Evolutionary conservation across 2,888 invertebrate genomes (phyloP), one percentile per base, ranked within the genome.

Genomic region (Candidula unifasciata): DNA sequence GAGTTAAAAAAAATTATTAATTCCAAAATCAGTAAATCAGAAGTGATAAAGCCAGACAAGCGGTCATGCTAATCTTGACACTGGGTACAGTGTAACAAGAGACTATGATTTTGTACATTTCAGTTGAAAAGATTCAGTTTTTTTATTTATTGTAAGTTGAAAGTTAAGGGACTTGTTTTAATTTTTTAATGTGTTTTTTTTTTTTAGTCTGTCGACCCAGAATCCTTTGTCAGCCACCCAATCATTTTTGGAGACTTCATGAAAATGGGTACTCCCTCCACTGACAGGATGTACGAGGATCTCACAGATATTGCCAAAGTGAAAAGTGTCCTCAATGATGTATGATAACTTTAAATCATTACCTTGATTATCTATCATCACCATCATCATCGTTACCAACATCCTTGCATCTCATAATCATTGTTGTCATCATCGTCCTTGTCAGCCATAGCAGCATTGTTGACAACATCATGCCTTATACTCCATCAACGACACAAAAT

Each of bases 241-340:
- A 93, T 97, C 1, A 94, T 98, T 0, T 97, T 96, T 93, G 97
- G 97, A 0, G 97, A 98, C 92, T 98, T 97, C 90, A 95, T 97
- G 94, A 95, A 96, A 87, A 96, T 96, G 68, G 96, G 96, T 0
- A 95, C 96, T 0, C 95, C 96, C 0, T 95, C 95, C 88, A 96
- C 96, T 88, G 96, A 96, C 89, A 95, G 97, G 86, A 94, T 96
- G 77, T 98, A 98, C 92, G 96, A 97, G 89, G 97, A 98, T 94
- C 96, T 97, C 87, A 95, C 94, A n/a, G 96, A 97, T 90, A 93
- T 96, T 10, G 92, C 94, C 0, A 97, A 96, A 93, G 94, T 97
- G 71, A 96, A 95, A 92, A 94, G 94, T 84, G 95, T 97, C 78
- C 94, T 97, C 44, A 96, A 96, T 94, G 93, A 94, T 89, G 96